Percentiles rank a stretch among this genome's conserved stretches.
Conservation (phyloP, 2,888 invertebrate species). For the Spilosoma lubricipeda region DNA sequence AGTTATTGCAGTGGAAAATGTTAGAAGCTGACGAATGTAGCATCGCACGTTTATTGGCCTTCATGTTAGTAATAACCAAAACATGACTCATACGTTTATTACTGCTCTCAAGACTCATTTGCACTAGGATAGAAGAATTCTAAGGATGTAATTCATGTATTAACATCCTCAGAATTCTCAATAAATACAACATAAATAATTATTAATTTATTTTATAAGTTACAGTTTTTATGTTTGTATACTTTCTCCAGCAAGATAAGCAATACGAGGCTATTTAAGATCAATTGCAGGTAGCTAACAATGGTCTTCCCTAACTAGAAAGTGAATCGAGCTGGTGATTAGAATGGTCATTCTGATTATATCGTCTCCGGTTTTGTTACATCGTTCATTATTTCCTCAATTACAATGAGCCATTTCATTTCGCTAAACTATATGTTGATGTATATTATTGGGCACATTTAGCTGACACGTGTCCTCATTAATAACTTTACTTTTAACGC, state of each 20-base stretch:
- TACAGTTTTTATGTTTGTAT: conserved; percentile 22
- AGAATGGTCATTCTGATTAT: conserved; percentile 78
- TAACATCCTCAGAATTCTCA: too few relatives aligned
- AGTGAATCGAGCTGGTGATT: conserved; percentile 75
- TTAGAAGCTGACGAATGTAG: conserved; percentile 64
- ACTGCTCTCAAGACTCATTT: conserved; percentile 30
- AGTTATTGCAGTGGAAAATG: conserved; percentile 66
- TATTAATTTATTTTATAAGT: not conserved
- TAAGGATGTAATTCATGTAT: not conserved
- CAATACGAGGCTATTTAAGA: conserved; percentile 68
- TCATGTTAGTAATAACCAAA: conserved; percentile 69
- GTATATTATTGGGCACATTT: conserved; percentile 17
- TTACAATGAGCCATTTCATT: conserved; percentile 72
- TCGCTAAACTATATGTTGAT: conserved; percentile 31
- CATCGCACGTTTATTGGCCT: conserved; percentile 68
- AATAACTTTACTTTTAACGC: not conserved
- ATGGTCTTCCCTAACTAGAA: conserved; percentile 79
- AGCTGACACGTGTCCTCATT: conserved; percentile 9
- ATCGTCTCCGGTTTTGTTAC: conserved; percentile 77
- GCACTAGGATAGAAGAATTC: not conserved
- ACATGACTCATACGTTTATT: conserved; percentile 71
- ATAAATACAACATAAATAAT: not conserved
- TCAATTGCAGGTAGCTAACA: conserved; percentile 78
- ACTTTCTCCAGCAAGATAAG: conserved; percentile 52
- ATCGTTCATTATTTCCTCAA: conserved; percentile 76